Evolutionary conservation across 1,140 invertebrate genomes (phyloP), one percentile per base, ranked within the genome.

Genomic region (Lepidurus arcticus): DNA sequence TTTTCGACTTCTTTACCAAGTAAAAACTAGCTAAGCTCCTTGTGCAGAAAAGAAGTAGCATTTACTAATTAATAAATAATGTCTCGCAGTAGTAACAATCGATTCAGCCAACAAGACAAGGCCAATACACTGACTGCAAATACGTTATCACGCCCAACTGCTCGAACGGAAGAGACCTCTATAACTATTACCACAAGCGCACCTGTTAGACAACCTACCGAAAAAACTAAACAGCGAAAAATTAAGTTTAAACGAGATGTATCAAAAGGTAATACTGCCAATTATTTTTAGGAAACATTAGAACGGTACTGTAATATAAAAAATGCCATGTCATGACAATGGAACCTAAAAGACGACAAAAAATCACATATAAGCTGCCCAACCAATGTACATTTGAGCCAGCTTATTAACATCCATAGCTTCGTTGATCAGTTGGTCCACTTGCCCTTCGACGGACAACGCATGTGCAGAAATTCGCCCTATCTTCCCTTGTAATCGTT

Each of bases 301-400:
- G 34, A 34, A 34, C 34, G 34, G 34, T 34, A 34, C 34, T 34
- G 34, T 34, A 34, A 34, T 34, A 0, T 34, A 4, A 34, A 34
- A 34, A 34, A 34, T 34, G 1, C 0, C 34, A 34, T 34, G 34
- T 34, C 16, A 47, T 65, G 21, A 11, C 13, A 65, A 65, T 65
- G 1, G 53, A 21, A 13, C 1, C 16, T n/a, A n/a, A 13, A 65
- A 16, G 16, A 65, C 6, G 16, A 65, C 6, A 65, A 0, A 21
- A 65, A 65, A 1, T 85, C 80, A 96, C 81, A 96, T 85, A 83
- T 91, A 96, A 9, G 94, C 87, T 73, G 92, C 93, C 97, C 97
- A 99, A 10, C 97, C 97, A 79, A 94, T 89, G 83, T 96, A 99
- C 97, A 99, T 99, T 85, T 93, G 92, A 82, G 94, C 94, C 1